Evolutionary conservation across 2,797 vertebrate genomes (phyloP).

Genomic region (Dermochelys coriacea): DNA sequence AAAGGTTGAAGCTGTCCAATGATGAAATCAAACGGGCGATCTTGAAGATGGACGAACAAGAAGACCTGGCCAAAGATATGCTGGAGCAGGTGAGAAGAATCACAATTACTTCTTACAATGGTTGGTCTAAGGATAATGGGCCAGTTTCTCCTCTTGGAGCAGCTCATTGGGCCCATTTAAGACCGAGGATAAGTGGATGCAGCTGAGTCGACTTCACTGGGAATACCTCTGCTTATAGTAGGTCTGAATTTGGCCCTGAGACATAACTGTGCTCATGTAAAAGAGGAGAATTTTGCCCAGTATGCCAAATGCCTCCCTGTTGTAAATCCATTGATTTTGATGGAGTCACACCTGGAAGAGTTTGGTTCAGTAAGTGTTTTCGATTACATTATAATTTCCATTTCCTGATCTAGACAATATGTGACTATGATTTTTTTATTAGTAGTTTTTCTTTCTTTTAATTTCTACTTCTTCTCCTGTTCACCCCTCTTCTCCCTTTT

Average conservation of each 20-base stretch:
- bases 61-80: constrained; percentile 98
- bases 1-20: constrained; percentile 95
- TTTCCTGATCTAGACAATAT: background rate
- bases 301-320: rapidly evolving
- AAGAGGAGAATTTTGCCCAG: background rate
- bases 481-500: background rate
- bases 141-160: background rate
- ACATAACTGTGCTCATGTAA: background rate
- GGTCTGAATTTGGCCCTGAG: background rate
- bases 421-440: background rate
- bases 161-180: background rate
- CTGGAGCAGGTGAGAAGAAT: constrained; percentile 90
- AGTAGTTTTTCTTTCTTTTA: background rate
- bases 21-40: constrained; percentile 96
- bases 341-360: background rate
- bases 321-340: background rate
- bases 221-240: background rate
- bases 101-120: background rate
- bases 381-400: background rate
- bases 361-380: background rate
- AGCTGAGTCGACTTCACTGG: background rate
- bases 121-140: no score
- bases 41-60: constrained; percentile 96
- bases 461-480: background rate
- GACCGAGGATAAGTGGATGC: background rate